phyloP scores from a whole-genome alignment of 1,140 invertebrate genomes.

The Caerostris darwini region DNA sequence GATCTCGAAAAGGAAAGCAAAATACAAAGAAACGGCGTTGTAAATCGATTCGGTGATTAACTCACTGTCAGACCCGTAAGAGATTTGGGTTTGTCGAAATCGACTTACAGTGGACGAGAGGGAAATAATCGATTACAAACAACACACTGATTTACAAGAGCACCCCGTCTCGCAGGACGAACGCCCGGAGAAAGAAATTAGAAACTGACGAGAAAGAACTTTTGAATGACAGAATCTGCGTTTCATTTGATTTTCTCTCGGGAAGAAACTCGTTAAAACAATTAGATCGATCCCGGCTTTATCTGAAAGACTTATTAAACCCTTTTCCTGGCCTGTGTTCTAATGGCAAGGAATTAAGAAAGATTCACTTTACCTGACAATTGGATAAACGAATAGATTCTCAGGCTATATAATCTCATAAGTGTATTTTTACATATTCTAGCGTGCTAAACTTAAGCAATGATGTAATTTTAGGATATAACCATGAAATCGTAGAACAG shows the following conservation, averaged over 20 bases:
- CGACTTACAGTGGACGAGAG: background rate
- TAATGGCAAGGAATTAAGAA: no score
- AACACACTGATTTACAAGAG: conserved; percentile 8
- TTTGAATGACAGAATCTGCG: background rate
- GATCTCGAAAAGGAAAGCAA: background rate
- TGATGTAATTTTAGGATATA: no score
- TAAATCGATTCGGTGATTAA: conserved; percentile 34
- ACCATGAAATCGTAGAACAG: no score
- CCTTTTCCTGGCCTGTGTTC: no score
- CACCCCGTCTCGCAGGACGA: background rate
- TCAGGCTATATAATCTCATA: no score
- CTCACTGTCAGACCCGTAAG: background rate
- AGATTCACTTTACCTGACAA: no score
- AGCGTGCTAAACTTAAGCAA: no score
- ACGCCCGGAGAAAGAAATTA: background rate
- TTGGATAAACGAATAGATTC: no score
- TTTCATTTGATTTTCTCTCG: background rate
- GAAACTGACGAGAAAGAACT: conserved; percentile 24
- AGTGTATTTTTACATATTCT: no score
- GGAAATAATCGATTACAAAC: conserved; percentile 24
- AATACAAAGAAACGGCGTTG: background rate
- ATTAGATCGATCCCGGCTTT: background rate
- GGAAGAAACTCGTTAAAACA: background rate
- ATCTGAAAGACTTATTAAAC: background rate
- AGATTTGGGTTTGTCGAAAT: conserved; percentile 34